These are phyloP conservation scores for Andrena dorsata DNA, from an alignment of 2,888 invertebrate species.

Conservation along the genomic window DNA sequence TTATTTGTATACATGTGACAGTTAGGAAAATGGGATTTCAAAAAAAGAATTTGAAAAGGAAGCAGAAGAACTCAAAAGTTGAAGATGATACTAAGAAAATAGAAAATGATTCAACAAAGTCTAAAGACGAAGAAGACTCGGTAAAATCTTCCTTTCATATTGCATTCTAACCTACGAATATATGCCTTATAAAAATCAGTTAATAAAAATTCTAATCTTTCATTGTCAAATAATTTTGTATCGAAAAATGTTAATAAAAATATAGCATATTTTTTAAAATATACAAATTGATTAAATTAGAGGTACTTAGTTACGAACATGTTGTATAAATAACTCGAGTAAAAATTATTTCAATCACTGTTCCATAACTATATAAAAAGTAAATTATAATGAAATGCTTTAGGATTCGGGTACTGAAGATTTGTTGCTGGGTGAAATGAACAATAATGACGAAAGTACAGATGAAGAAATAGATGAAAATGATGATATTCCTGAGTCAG, in stretches of 20 bases:
- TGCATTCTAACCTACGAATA: conserved; percentile 16
- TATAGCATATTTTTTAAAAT: not conserved
- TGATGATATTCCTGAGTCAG: conserved; percentile 86
- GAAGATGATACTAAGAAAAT: conserved; percentile 42
- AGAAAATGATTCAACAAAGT: conserved; percentile 31
- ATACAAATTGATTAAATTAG: not conserved
- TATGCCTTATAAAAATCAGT: not conserved
- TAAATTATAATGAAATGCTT: conserved; percentile 32
- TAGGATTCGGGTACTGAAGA: conserved; percentile 80
- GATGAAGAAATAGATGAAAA: conserved; percentile 85
- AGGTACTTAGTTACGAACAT: not conserved
- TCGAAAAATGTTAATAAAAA: too few species aligned
- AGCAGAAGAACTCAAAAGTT: conserved; percentile 36
- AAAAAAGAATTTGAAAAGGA: conserved; percentile 74
- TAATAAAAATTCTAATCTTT: not conserved
- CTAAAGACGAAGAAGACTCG: conserved; percentile 30
- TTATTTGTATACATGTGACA: conserved; percentile 38
- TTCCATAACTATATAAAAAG: not conserved
- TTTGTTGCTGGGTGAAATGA: conserved; percentile 76
- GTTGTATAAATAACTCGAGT: not conserved
- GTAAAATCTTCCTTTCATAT: conserved; percentile 27
- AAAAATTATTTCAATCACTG: not conserved
- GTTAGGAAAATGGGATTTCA: conserved; percentile 63
- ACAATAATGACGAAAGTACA: conserved; percentile 84
- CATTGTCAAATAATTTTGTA: not conserved